A percentile compares a stretch with the other conserved stretches of the same genome.
Conservation (phyloP, 2,888 invertebrate species). For the Mythimna impura region DNA sequence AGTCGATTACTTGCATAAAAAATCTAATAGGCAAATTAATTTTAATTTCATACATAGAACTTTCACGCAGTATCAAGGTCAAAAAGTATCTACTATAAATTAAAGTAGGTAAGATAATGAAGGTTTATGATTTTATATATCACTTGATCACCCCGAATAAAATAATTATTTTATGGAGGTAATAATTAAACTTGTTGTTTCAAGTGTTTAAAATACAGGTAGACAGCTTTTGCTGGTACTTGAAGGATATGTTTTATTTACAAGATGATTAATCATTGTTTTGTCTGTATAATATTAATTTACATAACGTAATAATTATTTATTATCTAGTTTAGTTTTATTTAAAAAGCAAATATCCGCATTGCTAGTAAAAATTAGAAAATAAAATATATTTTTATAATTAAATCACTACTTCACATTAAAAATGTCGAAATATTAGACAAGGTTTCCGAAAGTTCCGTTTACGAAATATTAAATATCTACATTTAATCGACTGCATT, state of each 20-base stretch:
- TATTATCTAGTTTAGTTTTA: neutral
- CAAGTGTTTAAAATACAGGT: conserved; percentile 6
- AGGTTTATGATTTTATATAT: conserved; percentile 22
- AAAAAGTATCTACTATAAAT: neutral
- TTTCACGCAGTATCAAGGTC: conserved; percentile 13
- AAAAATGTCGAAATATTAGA: neutral
- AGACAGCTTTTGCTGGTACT: conserved; percentile 1
- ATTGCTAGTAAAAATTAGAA: neutral
- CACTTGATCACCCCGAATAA: conserved; percentile 28
- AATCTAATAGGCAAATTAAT: conserved; percentile 18
- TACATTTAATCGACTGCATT: neutral
- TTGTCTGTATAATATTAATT: conserved; percentile 1
- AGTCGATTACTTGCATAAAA: conserved; percentile 34
- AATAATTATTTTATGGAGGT: neutral
- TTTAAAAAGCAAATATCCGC: neutral
- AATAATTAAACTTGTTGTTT: neutral
- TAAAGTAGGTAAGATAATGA: neutral
- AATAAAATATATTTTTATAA: neutral
- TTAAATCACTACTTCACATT: neutral
- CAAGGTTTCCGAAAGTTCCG: neutral
- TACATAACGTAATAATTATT: neutral
- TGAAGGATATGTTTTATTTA: conserved; percentile 23
- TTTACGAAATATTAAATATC: neutral
- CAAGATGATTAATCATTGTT: conserved; percentile 7
- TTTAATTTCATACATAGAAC: conserved; percentile 17